These are phyloP conservation scores for Callopanchax toddi DNA, from an alignment of 2,113 vertebrate species.

Conservation along the genomic window DNA sequence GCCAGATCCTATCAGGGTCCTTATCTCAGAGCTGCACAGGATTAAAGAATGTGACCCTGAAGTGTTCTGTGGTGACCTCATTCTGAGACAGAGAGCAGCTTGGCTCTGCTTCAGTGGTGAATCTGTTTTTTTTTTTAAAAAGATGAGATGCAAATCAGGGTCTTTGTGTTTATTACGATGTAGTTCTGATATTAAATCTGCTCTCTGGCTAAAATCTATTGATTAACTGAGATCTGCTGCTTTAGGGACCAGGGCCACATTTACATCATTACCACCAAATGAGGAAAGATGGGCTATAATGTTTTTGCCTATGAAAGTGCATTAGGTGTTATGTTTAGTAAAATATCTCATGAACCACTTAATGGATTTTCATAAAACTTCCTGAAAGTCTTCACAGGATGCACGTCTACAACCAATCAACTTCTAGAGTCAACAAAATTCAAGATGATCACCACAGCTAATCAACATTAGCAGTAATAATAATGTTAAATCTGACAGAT, in stretches of 20 bases:
- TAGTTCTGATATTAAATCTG: constrained; percentile 7
- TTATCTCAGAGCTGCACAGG: constrained; percentile 56
- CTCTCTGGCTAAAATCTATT: constrained; percentile 11
- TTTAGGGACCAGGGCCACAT: constrained; percentile 10
- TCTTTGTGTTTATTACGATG: not conserved
- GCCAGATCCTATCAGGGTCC: constrained; percentile 58
- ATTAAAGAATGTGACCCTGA: constrained; percentile 53
- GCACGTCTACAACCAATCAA: too few relatives aligned
- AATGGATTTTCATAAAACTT: too few relatives aligned
- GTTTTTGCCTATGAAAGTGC: too few relatives aligned
- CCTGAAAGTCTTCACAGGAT: too few relatives aligned
- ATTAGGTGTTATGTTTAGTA: too few relatives aligned
- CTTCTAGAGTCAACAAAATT: too few relatives aligned
- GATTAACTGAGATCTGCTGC: constrained; percentile 17
- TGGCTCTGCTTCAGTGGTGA: constrained; percentile 6
- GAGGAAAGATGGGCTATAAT: too few relatives aligned
- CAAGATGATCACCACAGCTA: too few relatives aligned
- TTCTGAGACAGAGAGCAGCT: constrained; percentile 5
- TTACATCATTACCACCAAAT: constrained; percentile 7
- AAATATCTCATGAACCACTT: too few relatives aligned
- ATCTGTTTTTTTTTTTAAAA: constrained; percentile 1
- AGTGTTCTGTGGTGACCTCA: constrained; percentile 20
- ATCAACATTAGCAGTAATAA: too few relatives aligned
- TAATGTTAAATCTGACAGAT: too few relatives aligned
- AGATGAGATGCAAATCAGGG: not conserved